A percentile compares a stretch with the other conserved stretches of the same genome.
Conservation (phyloP, 2,797 vertebrate genomes). For the Prunella strophiata region DNA sequence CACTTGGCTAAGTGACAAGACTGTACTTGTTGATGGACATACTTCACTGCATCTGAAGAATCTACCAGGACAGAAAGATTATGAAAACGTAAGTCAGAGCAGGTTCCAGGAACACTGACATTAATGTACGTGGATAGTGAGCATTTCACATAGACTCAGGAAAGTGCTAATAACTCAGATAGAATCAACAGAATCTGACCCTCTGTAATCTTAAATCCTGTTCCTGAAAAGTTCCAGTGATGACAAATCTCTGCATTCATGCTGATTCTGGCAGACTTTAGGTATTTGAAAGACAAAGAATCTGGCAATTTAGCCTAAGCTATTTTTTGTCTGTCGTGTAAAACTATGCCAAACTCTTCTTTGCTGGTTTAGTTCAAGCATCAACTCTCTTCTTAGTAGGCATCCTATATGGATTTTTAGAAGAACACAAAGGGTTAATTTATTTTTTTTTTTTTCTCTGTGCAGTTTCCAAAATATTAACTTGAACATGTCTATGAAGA, state of each 20-base stretch:
- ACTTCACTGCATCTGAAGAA: slow-evolving; percentile 46
- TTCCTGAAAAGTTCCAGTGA: neutral
- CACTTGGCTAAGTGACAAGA: slow-evolving; percentile 58
- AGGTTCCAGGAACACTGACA: neutral
- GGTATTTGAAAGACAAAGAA: neutral
- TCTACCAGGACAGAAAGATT: neutral
- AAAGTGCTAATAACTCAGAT: neutral
- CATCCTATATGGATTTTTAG: neutral
- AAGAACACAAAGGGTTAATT: neutral
- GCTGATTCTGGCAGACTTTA: neutral
- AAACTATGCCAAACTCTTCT: neutral
- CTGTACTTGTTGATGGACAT: slow-evolving; percentile 40
- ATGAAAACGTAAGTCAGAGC: neutral
- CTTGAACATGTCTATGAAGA: neutral
- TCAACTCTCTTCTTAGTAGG: neutral
- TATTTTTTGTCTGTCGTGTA: neutral
- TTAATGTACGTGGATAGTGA: neutral
- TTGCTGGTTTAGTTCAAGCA: neutral
- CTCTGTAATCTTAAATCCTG: neutral
- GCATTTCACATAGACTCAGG: neutral
- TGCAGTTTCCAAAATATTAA: neutral
- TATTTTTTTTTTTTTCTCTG: neutral
- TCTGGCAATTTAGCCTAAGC: neutral
- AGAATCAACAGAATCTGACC: neutral
- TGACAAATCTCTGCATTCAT: neutral